Evolutionary conservation across 2,797 vertebrate species (phyloP).

Genomic region (Melopsittacus undulatus): DNA sequence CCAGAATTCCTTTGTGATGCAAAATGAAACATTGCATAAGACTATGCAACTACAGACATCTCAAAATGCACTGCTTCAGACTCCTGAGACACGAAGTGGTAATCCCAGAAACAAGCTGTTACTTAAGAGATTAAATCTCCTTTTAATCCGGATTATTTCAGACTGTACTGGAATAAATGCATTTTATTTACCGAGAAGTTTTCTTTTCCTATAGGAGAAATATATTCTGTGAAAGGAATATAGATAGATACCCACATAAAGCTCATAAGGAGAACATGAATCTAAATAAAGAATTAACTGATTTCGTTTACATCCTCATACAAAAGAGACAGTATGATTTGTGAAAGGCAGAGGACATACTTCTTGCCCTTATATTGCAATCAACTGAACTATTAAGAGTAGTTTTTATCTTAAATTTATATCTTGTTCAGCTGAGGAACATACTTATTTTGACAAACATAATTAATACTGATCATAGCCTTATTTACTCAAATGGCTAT

Average conservation of each 20-base stretch:
- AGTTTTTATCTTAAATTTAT: background rate
- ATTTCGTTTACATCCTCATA: background rate
- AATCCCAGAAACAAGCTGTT: background rate
- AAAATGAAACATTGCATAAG: background rate
- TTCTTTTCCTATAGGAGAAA: background rate
- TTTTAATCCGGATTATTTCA: background rate
- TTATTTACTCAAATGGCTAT: background rate
- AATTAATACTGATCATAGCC: background rate
- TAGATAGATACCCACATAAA: background rate
- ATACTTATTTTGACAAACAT: background rate
- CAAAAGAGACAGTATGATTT: background rate
- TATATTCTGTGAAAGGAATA: background rate
- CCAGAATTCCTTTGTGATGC: background rate
- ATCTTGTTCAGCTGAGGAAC: background rate
- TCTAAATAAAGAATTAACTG: background rate
- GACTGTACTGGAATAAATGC: background rate
- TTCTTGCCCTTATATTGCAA: background rate
- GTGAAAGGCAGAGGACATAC: background rate
- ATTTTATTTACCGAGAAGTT: background rate
- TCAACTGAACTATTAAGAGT: background rate
- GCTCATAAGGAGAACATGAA: background rate
- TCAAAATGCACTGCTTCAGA: background rate
- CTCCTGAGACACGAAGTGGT: background rate
- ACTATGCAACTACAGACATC: background rate
- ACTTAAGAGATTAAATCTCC: background rate